A percentile compares a stretch with the other conserved stretches of the same genome.
These are phyloP conservation scores for Siphamia tubifer DNA, from an alignment of 2,113 vertebrate species.

Conservation along the genomic window DNA sequence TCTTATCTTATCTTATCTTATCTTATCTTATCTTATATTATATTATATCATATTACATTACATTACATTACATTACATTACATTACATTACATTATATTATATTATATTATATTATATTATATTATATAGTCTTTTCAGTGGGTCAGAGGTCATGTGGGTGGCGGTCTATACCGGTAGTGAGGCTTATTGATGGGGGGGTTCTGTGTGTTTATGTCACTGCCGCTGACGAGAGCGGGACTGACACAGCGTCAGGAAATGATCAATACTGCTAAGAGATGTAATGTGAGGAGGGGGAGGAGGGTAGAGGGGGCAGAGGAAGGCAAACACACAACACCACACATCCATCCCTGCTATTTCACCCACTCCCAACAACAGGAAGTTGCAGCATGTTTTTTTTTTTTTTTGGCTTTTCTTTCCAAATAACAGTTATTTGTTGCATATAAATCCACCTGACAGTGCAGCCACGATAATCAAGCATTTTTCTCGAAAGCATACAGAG, in stretches of 20 bases:
- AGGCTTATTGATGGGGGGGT: constrained; percentile 52
- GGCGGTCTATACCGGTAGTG: constrained; percentile 43
- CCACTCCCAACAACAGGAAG: constrained; percentile 25
- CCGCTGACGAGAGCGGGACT: constrained; percentile 53
- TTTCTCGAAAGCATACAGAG: constrained; percentile 45
- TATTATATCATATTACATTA: too few species aligned
- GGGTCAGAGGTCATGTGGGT: constrained; percentile 19
- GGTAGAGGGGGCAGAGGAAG: not conserved
- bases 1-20: too few species aligned
- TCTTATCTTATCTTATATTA: too few species aligned
- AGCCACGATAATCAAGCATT: not conserved
- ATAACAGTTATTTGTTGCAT: not conserved
- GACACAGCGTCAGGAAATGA: constrained; percentile 68
- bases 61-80: too few species aligned
- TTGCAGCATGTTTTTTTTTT: not conserved
- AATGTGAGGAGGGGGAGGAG: constrained; percentile 25
- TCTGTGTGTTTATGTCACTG: constrained; percentile 62
- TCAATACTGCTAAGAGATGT: constrained; percentile 68
- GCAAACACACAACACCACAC: not conserved
- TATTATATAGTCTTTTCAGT: not conserved
- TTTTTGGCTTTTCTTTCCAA: too few species aligned
- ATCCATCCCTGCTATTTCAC: not conserved
- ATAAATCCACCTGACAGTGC: constrained; percentile 13
- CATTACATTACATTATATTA: too few species aligned
- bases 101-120: too few species aligned